Base-by-base conservation (phyloP, 2,888 invertebrate species). In the Campoletis raptor region DNA sequence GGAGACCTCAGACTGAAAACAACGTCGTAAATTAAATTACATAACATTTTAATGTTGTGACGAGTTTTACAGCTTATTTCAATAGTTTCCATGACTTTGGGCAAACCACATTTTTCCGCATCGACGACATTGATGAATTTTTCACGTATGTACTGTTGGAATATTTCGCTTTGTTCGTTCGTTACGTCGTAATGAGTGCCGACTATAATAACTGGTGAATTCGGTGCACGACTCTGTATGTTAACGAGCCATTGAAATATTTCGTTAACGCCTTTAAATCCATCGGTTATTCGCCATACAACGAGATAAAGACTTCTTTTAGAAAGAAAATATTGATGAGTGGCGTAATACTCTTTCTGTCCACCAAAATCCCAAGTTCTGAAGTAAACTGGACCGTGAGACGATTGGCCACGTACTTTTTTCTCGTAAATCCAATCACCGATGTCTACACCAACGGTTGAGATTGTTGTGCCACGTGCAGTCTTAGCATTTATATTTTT, bases 291-390 rank as follows among this genome's bases (percentile, higher is more conserved):
- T 90, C 97, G 96, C 99, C 99, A 99, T 5, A 99, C 96, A 0
- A 99, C 99, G 79, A 99, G 95, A 94, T 99, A 99, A 52, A 99
- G 95, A 88, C 99, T 98, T 18, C 99, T 96, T 85, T 98, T 98
- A 0, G 99, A 99, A 69, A 99, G 95, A 94, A 99, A 99, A 94
- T 99, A 99, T 94, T 99, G 99, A 95, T 99, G 99, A 0, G 99
- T 99, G 0, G 99, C 98, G 94, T 99, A 99, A 94, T 99, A 99
- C 92, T 99, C 99, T 93, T 97, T 97, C 95, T 99, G 99, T 0
- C 99, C 99, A 6, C 99, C 99, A 94, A 99, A 99, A 94, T 99
- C 99, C 99, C 99, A 99, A 0, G 99, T 99, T 79, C 99, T 95
- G 95, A 98, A 98, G 40, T 98, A 97, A 78, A 99, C 97, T 0